Evolutionary conservation across 2,113 vertebrate genomes (phyloP), one percentile per base, ranked within the genome.

Genomic region (Grammomys surdaster): DNA sequence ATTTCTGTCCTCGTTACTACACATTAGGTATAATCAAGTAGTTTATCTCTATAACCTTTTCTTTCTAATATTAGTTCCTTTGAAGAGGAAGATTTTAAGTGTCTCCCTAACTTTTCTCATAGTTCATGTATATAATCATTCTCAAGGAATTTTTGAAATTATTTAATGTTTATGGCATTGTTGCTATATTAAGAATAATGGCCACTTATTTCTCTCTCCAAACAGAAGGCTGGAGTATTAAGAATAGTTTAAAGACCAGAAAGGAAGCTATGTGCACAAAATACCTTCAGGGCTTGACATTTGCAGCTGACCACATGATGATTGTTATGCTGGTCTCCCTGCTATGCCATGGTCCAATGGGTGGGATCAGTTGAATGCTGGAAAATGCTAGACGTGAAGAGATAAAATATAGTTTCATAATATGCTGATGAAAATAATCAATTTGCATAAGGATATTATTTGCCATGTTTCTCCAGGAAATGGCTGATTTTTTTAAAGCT

Each of bases 371-470:
- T 96, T 89, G 98, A 99, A 93, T 84, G 98, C 95, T 99, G 99
- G 99, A 99, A 98, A 97, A 99, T 99, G 99, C 93, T 99, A 81
- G 98, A 99, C 0, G 98, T 99, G 13, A 99, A 99, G 98, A 99
- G 99, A 72, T 98, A 97, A 99, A 99, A 98, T 92, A 98, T 99
- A 98, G 99, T 99, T 65, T 46, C 7, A 46, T 63, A 63, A 20
- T 65, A 98, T 0, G 99, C 99, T 0, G 99, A 99, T 9, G 97
- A 99, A 95, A 28, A 98, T 99, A 4, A 99, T 99, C 92, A 99
- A 99, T 19, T 98, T 99, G 10, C 96, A 99, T 92, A 98, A 97
- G n/a, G 99, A 99, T 96, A 98, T 97, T 60, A 97, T 99, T 96
- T 98, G 2, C 99, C 99, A 26, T 99, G 98, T 98, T 99, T 56